Conservation (phyloP, 2,113 vertebrate species). For the Scatophagus argus region DNA sequence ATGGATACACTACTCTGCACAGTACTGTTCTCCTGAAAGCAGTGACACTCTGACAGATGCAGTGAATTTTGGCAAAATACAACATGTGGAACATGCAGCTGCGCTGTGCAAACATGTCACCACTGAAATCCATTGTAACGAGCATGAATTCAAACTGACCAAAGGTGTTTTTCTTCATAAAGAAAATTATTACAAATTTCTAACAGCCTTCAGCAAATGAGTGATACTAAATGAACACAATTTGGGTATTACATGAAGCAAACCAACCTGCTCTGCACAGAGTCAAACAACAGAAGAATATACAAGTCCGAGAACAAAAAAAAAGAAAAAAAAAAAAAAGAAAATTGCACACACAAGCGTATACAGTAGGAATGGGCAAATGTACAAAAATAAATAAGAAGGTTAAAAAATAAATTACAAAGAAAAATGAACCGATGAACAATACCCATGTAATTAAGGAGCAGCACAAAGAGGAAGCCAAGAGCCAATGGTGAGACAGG, state of each 20-base stretch:
- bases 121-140: slow-evolving; percentile 10
- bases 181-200: not conserved
- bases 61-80: slow-evolving; percentile 6
- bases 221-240: slow-evolving; percentile 7
- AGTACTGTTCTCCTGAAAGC: not conserved
- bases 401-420: slow-evolving; percentile 75
- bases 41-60: slow-evolving; percentile 11
- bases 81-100: not conserved
- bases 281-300: slow-evolving; percentile 37
- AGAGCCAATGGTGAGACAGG: slow-evolving; percentile 58
- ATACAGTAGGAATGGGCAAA: slow-evolving; percentile 85
- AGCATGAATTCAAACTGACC: slow-evolving; percentile 15
- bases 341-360: slow-evolving; percentile 83
- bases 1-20: not conserved
- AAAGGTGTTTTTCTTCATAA: slow-evolving; percentile 16
- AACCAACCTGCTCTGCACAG: slow-evolving; percentile 39
- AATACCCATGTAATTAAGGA: slow-evolving; percentile 65
- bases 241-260: slow-evolving; percentile 11
- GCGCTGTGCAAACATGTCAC: not conserved
- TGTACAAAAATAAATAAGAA: slow-evolving; percentile 81
- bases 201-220: slow-evolving; percentile 3
- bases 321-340: slow-evolving; percentile 28
- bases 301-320: slow-evolving; percentile 60
- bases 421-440: slow-evolving; percentile 62
- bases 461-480: slow-evolving; percentile 60